These are phyloP conservation scores for Oscheius sp. DNA, from an alignment of 1,140 invertebrate genomes.

Conservation along the genomic window DNA sequence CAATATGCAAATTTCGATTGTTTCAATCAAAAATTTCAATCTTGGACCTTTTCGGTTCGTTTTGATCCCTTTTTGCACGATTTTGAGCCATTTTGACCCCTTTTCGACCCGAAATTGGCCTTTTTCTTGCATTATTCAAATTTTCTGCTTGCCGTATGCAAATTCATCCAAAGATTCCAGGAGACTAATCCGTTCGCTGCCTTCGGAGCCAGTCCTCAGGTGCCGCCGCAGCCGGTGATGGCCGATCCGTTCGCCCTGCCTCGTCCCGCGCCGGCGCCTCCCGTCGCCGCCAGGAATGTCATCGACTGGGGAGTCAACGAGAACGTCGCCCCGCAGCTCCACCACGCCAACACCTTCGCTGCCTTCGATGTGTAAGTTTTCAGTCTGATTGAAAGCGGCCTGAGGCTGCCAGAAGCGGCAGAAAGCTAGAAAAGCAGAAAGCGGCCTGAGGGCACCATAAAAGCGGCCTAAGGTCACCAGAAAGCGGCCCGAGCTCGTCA, in stretches of 20 bases:
- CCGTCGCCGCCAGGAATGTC: not conserved
- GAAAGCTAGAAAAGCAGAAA: too few species aligned
- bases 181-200: constrained; percentile 33
- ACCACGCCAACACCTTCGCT: constrained; percentile 28
- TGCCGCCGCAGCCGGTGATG: not conserved
- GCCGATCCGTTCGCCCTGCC: constrained; percentile 24
- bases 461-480: too few species aligned
- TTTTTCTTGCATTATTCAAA: too few species aligned
- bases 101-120: too few species aligned
- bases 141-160: not conserved
- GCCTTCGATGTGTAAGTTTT: constrained; percentile 20
- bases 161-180: not conserved
- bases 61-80: too few species aligned
- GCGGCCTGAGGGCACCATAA: too few species aligned
- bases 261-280: not conserved
- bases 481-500: too few species aligned
- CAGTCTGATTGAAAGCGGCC: too few species aligned
- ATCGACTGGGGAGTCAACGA: constrained; percentile 19
- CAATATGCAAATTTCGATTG: not conserved
- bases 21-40: too few species aligned
- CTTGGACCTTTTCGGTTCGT: too few species aligned
- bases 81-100: too few species aligned
- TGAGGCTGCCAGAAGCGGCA: too few species aligned
- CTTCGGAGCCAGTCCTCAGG: not conserved
- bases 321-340: constrained; percentile 30